A percentile compares a stretch with the other conserved stretches of the same genome.
Evolutionary conservation across 2,888 invertebrate species (phyloP).

Genomic region (Diarsia rubi): DNA sequence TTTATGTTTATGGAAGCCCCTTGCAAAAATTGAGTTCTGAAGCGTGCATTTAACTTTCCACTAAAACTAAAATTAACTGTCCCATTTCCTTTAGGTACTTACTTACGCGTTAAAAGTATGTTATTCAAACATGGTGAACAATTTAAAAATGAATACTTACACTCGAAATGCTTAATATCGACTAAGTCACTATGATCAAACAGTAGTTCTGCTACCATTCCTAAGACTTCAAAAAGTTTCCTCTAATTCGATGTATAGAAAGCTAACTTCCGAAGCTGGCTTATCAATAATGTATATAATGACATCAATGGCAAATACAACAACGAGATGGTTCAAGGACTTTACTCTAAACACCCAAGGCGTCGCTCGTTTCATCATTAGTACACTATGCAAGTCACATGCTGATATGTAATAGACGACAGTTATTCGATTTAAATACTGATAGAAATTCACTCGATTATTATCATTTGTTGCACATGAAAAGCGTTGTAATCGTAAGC

Average conservation of each 20-base stretch:
- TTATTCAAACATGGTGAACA: slow-evolving; percentile 73
- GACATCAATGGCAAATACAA: slow-evolving; percentile 85
- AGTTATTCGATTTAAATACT: slow-evolving; percentile 87
- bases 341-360: slow-evolving; percentile 80
- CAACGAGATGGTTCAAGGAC: slow-evolving; percentile 80
- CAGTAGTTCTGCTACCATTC: slow-evolving; percentile 76
- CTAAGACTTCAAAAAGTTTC: slow-evolving; percentile 80
- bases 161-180: slow-evolving; percentile 78
- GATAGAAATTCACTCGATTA: slow-evolving; percentile 78
- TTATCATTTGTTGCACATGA: slow-evolving; percentile 76
- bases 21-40: slow-evolving; percentile 46
- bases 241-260: slow-evolving; percentile 89
- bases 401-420: slow-evolving; percentile 89
- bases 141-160: slow-evolving; percentile 76
- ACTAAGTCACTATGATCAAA: slow-evolving; percentile 78
- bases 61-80: slow-evolving; percentile 63
- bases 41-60: slow-evolving; percentile 60
- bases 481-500: slow-evolving; percentile 81
- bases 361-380: slow-evolving; percentile 79
- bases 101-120: slow-evolving; percentile 64
- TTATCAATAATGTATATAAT: slow-evolving; percentile 77
- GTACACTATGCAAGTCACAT: slow-evolving; percentile 88
- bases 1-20: slow-evolving; percentile 72
- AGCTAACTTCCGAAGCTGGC: slow-evolving; percentile 82
- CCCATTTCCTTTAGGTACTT: slow-evolving; percentile 77